Conservation (phyloP, 2,888 invertebrate species). For the Mythimna pallens region DNA sequence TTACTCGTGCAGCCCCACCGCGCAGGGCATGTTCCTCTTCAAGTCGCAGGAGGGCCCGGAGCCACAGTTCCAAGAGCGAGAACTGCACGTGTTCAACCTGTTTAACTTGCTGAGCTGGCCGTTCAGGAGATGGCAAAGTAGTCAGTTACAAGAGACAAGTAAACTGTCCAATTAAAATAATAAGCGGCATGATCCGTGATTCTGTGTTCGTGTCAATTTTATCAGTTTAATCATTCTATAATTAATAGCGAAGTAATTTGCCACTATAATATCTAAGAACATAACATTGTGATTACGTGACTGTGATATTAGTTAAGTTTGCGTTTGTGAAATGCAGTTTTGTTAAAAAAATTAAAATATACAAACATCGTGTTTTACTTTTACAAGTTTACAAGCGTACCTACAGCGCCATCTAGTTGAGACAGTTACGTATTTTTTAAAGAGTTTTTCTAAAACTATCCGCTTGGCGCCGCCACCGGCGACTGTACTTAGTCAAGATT, state of each 20-base stretch:
- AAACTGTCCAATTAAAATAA: slow-evolving; percentile 6
- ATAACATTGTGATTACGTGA: slow-evolving; percentile 58
- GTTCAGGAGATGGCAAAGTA: slow-evolving; percentile 16
- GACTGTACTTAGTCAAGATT: slow-evolving; percentile 42
- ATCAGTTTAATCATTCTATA: not conserved
- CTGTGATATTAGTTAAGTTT: slow-evolving; percentile 74
- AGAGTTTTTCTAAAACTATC: slow-evolving; percentile 7
- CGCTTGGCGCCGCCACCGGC: slow-evolving; percentile 37
- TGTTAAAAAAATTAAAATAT: slow-evolving; percentile 50
- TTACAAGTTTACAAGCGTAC: not conserved
- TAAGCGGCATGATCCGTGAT: slow-evolving; percentile 14
- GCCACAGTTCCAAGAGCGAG: slow-evolving; percentile 41
- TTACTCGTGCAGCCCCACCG: slow-evolving; percentile 70
- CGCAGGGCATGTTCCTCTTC: slow-evolving; percentile 79
- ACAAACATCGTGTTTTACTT: slow-evolving; percentile 43
- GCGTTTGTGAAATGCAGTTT: slow-evolving; percentile 40
- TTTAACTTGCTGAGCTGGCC: slow-evolving; percentile 68
- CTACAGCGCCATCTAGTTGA: slow-evolving; percentile 43
- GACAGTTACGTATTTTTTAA: slow-evolving; percentile 10
- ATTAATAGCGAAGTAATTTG: slow-evolving; percentile 7
- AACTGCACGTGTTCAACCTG: slow-evolving; percentile 71
- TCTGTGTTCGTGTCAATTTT: slow-evolving; percentile 20
- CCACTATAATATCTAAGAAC: slow-evolving; percentile 10
- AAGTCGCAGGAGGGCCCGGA: slow-evolving; percentile 66
- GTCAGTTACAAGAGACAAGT: not conserved